phyloP scores from a whole-genome alignment of 2,113 vertebrate species.

The Ibidorhyncha struthersii region DNA sequence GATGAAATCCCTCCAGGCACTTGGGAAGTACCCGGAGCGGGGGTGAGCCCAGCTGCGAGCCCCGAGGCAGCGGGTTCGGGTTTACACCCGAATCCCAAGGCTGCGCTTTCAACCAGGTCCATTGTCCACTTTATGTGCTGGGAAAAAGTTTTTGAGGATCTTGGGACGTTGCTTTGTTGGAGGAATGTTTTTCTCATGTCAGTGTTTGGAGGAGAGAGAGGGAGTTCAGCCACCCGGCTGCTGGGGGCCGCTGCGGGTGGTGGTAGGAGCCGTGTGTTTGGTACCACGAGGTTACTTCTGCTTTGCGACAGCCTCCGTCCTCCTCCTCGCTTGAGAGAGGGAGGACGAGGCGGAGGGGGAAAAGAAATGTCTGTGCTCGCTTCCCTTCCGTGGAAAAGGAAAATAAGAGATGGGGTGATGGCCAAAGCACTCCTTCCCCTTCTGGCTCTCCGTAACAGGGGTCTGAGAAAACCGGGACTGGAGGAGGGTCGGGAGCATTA shows the following conservation, averaged over 20 bases:
- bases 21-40: background rate
- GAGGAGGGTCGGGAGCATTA: background rate
- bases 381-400: background rate
- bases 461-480: background rate
- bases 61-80: rapidly evolving
- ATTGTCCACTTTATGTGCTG: background rate
- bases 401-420: background rate
- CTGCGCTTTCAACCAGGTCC: background rate
- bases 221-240: background rate
- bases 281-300: background rate
- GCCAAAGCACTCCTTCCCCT: background rate
- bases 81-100: background rate
- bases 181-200: background rate
- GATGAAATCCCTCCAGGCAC: background rate
- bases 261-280: background rate
- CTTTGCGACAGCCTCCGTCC: too few species aligned
- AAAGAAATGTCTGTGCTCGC: background rate
- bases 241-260: background rate
- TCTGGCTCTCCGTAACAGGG: background rate
- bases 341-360: background rate
- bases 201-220: background rate
- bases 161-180: background rate
- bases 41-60: background rate
- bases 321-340: background rate
- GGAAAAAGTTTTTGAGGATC: background rate